These are phyloP conservation scores for Atlantisia rogersi DNA, from an alignment of 2,113 vertebrate genomes.

Conservation along the genomic window DNA sequence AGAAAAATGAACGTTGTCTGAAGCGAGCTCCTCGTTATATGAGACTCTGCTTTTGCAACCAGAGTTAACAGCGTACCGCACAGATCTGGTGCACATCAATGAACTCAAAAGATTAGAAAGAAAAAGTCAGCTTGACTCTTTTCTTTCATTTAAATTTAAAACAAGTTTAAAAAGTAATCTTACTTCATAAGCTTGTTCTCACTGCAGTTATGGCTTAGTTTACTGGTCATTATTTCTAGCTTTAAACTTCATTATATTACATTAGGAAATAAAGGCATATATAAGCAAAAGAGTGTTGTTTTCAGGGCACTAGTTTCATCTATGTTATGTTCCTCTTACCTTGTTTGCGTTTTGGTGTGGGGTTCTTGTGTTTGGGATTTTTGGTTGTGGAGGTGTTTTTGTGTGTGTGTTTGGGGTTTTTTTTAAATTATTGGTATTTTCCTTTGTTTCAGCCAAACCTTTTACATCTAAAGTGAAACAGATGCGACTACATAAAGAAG, in stretches of 20 bases:
- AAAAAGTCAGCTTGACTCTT: background rate
- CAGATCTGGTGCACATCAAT: background rate
- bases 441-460: slow-evolving; percentile 88
- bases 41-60: background rate
- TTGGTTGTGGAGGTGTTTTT: no score
- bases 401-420: background rate
- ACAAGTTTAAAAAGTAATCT: background rate
- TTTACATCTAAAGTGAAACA: slow-evolving; percentile 98
- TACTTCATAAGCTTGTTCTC: background rate
- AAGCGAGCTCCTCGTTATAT: background rate
- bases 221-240: background rate
- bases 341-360: background rate
- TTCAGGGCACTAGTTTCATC: background rate
- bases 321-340: background rate
- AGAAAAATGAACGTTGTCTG: background rate
- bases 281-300: background rate
- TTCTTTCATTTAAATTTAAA: background rate
- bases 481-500: slow-evolving; percentile 97
- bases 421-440: slow-evolving; percentile 28
- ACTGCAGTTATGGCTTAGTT: background rate
- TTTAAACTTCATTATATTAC: background rate
- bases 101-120: background rate
- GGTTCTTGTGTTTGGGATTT: background rate
- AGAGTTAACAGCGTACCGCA: background rate
- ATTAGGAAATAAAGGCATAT: background rate